Evolutionary conservation across 2,113 vertebrate species (phyloP).

Genomic region (Channa maculata): DNA sequence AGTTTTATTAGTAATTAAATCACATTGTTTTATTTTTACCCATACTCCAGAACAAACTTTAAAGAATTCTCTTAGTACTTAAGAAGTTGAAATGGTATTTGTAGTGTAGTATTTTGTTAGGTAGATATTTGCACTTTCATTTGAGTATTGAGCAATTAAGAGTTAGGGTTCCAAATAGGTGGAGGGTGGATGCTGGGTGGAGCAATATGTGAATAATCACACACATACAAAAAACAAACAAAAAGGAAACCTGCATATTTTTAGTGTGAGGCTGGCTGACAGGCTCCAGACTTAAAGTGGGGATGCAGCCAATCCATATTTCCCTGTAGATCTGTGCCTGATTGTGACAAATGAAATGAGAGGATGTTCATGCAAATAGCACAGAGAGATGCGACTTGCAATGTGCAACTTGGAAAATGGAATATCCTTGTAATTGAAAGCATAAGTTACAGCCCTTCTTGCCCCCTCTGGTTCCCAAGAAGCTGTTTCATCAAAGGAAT

Average conservation of each 20-base stretch:
- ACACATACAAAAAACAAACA: no score
- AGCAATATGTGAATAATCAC: no score
- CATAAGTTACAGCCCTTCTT: conserved; percentile 65
- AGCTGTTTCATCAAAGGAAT: conserved; percentile 73
- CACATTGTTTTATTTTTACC: no score
- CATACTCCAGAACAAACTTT: no score
- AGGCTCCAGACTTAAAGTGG: conserved; percentile 16
- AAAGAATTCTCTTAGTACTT: no score
- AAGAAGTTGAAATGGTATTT: no score
- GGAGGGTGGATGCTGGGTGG: no score
- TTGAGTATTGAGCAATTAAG: no score
- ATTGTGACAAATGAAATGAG: conserved; percentile 57
- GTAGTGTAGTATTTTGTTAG: no score
- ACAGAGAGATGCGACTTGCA: conserved; percentile 40
- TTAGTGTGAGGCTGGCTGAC: conserved; percentile 9
- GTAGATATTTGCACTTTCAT: no score
- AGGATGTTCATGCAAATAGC: conserved; percentile 56
- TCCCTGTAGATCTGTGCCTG: conserved; percentile 18
- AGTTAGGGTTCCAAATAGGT: no score
- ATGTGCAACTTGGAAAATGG: conserved; percentile 58
- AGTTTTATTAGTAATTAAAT: no score
- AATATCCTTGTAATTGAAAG: conserved; percentile 76
- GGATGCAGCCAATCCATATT: conserved; percentile 4
- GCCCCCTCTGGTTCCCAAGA: conserved; percentile 48
- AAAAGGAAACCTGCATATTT: neutral